Evolutionary conservation across 2,797 vertebrate genomes (phyloP), one percentile per base, ranked within the genome.

Genomic region (Masticophis lateralis): DNA sequence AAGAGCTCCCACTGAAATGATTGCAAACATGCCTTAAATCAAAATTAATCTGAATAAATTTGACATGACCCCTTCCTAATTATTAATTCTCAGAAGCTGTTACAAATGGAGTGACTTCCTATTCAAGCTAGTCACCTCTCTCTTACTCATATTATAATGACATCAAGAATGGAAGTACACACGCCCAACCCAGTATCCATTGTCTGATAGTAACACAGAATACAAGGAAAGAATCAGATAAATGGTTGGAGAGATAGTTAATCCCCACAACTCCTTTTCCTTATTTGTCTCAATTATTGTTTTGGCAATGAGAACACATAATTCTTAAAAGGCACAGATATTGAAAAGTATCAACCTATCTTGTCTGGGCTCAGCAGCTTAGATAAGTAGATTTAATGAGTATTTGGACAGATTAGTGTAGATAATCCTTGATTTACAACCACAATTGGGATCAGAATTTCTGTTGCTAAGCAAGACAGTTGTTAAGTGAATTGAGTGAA

Each of bases 1-100:
- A 60, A 74, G 94, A 88, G 93, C 91, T 95, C 91, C 69, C 59
- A 90, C 14, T 79, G 60, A 61, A 92, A 92, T 59, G 27, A 79
- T 28, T 20, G 63, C 55, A 92, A 92, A 59, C 55, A 79, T 59
- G 63, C 27, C 87, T 51, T 79, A 88, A 89, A 59, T 79, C 51
- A 89, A 51, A 59, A 5, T 8, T 94, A 91, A 94, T 47, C 13
- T 1, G 79, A 56, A 28, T 88, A 89, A 93, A 92, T 60, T 93
- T 56, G 61, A 60, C 95, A 61, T 92, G 63, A 37, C 93, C 94
- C 87, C 32, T 14, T 87, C 92, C 59, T 43, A 47, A 28, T 92
- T 95, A 69, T 94, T 95, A 53, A 25, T 91, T 90, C 88, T 56
- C 61, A 10, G 53, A 56, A 87, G 14, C 92, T 25, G 32, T 47